These are phyloP conservation scores for Solea solea DNA, from an alignment of 2,113 vertebrate species.

Conservation along the genomic window DNA sequence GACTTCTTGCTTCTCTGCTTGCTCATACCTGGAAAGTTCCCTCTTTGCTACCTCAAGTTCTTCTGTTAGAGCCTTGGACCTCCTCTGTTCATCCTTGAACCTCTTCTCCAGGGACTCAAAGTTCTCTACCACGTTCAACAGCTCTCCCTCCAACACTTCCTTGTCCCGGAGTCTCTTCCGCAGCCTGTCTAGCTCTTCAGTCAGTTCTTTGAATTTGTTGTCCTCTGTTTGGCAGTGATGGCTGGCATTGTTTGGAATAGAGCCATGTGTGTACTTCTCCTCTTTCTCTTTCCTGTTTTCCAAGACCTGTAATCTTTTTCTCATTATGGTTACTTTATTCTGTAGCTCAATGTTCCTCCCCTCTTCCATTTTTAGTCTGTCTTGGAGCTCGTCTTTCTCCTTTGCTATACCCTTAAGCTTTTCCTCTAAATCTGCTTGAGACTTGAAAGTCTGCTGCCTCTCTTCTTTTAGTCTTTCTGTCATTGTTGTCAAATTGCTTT, in stretches of 20 bases:
- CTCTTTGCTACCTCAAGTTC: constrained; percentile 88
- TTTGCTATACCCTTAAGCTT: constrained; percentile 85
- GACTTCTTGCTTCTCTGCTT: constrained; percentile 90
- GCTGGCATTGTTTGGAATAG: constrained; percentile 64
- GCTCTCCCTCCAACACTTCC: constrained; percentile 89
- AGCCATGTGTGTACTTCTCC: constrained; percentile 83
- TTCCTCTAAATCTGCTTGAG: constrained; percentile 91
- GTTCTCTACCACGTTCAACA: constrained; percentile 90
- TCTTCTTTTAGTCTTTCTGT: constrained; percentile 93
- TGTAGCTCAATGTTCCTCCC: constrained; percentile 89
- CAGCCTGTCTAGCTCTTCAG: constrained; percentile 90
- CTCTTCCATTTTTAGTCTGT: constrained; percentile 89
- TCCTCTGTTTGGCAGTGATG: constrained; percentile 87
- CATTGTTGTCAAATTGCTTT: constrained; percentile 86
- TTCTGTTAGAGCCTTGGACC: constrained; percentile 84
- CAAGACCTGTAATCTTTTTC: constrained; percentile 89
- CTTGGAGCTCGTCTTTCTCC: constrained; percentile 90
- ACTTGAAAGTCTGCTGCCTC: constrained; percentile 88
- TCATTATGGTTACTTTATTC: constrained; percentile 88
- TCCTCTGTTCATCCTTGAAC: constrained; percentile 86
- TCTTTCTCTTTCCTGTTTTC: constrained; percentile 90
- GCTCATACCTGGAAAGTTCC: constrained; percentile 89
- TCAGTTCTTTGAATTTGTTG: constrained; percentile 95
- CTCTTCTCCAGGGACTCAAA: constrained; percentile 87
- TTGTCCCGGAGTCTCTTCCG: constrained; percentile 90